Conservation (phyloP, 2,113 vertebrate genomes). For the Lasiurus cinereus region DNA sequence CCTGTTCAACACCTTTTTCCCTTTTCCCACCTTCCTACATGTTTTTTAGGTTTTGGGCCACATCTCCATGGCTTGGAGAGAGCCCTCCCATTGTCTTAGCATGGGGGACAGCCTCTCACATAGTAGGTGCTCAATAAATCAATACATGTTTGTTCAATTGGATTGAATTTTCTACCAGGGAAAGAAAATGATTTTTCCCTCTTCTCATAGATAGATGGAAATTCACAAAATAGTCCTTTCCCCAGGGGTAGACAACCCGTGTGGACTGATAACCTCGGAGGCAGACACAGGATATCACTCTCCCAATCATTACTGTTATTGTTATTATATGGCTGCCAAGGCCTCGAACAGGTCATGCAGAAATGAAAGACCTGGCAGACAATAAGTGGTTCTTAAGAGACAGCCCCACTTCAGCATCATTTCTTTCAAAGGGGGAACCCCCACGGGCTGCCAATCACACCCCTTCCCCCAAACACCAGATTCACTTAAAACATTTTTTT, state of each 20-base stretch:
- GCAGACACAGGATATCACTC: neutral
- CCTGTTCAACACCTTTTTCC: neutral
- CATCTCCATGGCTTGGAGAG: neutral
- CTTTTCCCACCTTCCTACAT: neutral
- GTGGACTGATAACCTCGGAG: neutral
- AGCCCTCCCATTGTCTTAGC: neutral
- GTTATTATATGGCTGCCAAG: slow-evolving; percentile 1
- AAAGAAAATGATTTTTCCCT: slow-evolving; percentile 50
- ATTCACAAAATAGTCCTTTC: slow-evolving; percentile 23
- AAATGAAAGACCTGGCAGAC: slow-evolving; percentile 55
- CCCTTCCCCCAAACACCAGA: slow-evolving; percentile 36
- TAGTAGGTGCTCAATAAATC: slow-evolving; percentile 73
- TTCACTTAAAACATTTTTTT: slow-evolving; percentile 74
- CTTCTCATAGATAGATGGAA: neutral
- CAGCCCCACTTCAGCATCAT: neutral
- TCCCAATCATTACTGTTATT: neutral
- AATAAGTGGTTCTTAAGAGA: slow-evolving; percentile 24
- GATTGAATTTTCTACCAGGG: slow-evolving; percentile 42
- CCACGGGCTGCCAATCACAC: slow-evolving; percentile 70
- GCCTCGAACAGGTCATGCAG: slow-evolving; percentile 31
- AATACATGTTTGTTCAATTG: slow-evolving; percentile 44
- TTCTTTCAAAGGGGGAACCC: neutral
- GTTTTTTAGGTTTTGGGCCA: neutral
- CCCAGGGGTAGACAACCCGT: neutral
- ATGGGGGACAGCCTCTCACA: neutral